Percentiles rank a stretch among this genome's conserved stretches.
These are phyloP conservation scores for Paedocypris micromegethes DNA, from an alignment of 2,797 vertebrate species.

Conservation along the genomic window DNA sequence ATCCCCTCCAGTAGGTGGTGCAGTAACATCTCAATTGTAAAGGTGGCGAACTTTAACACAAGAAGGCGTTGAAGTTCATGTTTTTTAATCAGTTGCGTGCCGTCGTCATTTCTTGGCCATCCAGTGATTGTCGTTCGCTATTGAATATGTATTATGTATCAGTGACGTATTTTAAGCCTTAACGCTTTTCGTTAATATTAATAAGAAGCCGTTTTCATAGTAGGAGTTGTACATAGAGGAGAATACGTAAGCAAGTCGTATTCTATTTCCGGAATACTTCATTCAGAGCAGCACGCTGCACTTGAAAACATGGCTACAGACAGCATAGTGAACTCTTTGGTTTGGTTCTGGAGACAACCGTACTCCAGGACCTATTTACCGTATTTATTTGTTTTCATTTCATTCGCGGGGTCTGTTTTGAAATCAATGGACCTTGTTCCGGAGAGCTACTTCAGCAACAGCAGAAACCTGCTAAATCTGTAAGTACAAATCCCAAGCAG, in stretches of 20 bases:
- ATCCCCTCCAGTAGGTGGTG: neutral
- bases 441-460: conserved; percentile 79
- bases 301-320: conserved; percentile 62
- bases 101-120: neutral
- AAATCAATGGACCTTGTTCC: conserved; percentile 73
- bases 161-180: neutral
- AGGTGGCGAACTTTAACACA: neutral
- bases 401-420: conserved; percentile 71
- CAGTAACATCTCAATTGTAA: too few relatives aligned
- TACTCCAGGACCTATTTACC: conserved; percentile 55
- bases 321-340: conserved; percentile 55
- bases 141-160: neutral
- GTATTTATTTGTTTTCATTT: conserved; percentile 64
- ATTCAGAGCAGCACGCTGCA: neutral
- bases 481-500: conserved; percentile 60
- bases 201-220: neutral
- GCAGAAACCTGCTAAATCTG: conserved; percentile 82
- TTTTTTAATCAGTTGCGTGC: neutral
- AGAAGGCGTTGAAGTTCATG: neutral
- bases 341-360: conserved; percentile 53
- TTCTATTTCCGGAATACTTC: neutral
- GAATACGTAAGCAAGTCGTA: too few relatives aligned
- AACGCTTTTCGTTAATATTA: conserved; percentile 11
- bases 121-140: neutral
- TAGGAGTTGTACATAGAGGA: neutral